A percentile compares a stretch with the other conserved stretches of the same genome.
Conservation (phyloP, 2,113 vertebrate species). For the Sakesphorus luctuosus region DNA sequence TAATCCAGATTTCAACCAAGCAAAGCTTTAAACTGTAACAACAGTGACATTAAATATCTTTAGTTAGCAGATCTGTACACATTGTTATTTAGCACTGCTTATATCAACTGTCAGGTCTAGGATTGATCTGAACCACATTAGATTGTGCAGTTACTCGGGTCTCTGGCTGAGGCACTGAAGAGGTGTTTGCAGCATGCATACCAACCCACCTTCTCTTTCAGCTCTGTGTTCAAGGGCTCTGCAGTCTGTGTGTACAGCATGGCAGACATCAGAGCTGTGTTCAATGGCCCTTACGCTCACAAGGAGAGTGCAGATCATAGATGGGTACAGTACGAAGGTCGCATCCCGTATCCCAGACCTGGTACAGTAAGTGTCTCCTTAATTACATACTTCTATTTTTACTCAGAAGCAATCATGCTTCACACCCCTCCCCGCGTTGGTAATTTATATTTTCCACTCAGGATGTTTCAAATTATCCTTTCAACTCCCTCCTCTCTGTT, state of each 20-base stretch:
- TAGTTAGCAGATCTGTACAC: background rate
- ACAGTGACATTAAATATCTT: background rate
- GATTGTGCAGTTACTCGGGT: background rate
- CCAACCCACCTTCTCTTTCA: conserved; percentile 46
- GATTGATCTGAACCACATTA: background rate
- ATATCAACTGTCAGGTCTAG: fast-evolving
- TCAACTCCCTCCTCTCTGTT: background rate
- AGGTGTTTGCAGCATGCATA: fast-evolving
- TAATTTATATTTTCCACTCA: conserved; percentile 1
- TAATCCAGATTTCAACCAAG: fast-evolving
- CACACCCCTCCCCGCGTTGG: fast-evolving
- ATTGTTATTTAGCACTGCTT: background rate
- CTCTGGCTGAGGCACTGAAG: background rate
- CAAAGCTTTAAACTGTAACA: background rate
- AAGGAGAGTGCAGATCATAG: conserved; percentile 94
- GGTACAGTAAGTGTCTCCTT: conserved; percentile 84
- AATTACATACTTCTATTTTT: background rate
- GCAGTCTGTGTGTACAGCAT: conserved; percentile 96
- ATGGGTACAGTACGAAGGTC: conserved; percentile 94
- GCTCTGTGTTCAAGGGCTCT: conserved; percentile 97
- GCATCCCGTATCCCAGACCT: conserved; percentile 93
- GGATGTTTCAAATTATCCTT: conserved; percentile 49
- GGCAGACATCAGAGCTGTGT: conserved; percentile 92
- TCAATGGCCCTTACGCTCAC: conserved; percentile 95
- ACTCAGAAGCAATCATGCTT: background rate